Base-by-base conservation (phyloP, 2,888 invertebrate species). In the Muschampia plurimacula region DNA sequence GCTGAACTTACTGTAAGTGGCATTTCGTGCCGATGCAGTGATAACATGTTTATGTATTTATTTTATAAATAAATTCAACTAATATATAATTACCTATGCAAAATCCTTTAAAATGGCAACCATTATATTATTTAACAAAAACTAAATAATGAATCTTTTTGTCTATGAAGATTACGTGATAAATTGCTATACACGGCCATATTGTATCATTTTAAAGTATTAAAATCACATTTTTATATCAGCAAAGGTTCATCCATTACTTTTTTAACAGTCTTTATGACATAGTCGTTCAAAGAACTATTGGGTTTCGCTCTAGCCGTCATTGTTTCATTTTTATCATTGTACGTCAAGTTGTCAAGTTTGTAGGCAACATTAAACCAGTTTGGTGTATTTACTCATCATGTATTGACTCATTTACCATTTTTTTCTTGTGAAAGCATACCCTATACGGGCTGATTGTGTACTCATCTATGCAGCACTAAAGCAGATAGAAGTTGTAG, bases 1-100 rank as follows among this genome's bases (percentile, higher is more conserved):
- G n/a, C 71, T 49, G 67, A 72, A 67, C 71, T 60, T 28, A 52
- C 52, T 55, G 72, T 55, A 55, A 72, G 67, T 67, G 52, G 72
- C 62, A 67, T 60, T 41, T 60, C 67, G 62, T 63, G 62, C 49
- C 66, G 59, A 49, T 66, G 59, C 67, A 72, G 10, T 67, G 67
- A 67, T 72, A 67, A 41, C 64, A 2, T 22, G 15, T 46, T 32
- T 12, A 64, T 46, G 22, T 46, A 44, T 8, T 63, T 63, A 39
- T 15, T 41, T 39, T 62, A 15, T 39, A 32, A 36, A 62, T 39
- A 32, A 7, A 62, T 62, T 15, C 39, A 62, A 41, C 41, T 39
- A 39, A 15, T 39, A n/a, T 15, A 52, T 12, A 10, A 3, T 9
- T 36, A 36, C 15, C 28, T 28, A 60, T 15, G 39, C 13, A 60